Base-by-base conservation (phyloP, 2,797 vertebrate genomes). In the Limnodromus scolopaceus region DNA sequence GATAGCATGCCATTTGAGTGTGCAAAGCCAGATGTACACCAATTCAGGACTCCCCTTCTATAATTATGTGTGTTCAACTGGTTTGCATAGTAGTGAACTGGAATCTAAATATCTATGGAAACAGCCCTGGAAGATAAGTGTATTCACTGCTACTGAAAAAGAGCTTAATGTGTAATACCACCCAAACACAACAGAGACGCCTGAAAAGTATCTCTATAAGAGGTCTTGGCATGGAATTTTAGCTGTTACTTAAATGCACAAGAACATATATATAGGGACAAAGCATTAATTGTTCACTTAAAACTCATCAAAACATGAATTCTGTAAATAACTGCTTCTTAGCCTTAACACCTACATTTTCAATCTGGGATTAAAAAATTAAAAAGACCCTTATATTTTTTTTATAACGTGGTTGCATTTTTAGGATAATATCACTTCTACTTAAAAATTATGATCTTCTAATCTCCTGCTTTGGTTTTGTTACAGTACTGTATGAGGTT, bases 351-450 rank as follows among this genome's bases (percentile, higher is more conserved):
- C 3, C 19, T 75, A 46, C 8, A 58, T 79, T 92, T 75, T 72
- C 23, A 84, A 66, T 30, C 11, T 11, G 48, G 58, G n/a, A 71
- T 60, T 74, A 69, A 25, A 79, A 82, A 87, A 70, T 28, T 2
- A n/a, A 4, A 36, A 34, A 57, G 18, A 10, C 18, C 0, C 2
- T 25, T n/a, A 1, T 20, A 4, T 11, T 9, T 1, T 23, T 48
- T 84, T 68, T 28, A 2, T 15, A 60, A 68, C 0, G 0, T 34
- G 4, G 8, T 69, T 84, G 30, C 7, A 57, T 53, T 64, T 57
- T 71, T 76, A 83, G 34, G 48, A 34, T 61, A 75, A 43, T 43
- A 76, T 48, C 48, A 71, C 4, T 23, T 28, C 15, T 70, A 51
- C 49, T 71, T 53, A 39, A 39, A 83, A 64, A 48, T 27, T 0